Conservation (phyloP, 2,797 vertebrate species). For the Capromys pilorides region DNA sequence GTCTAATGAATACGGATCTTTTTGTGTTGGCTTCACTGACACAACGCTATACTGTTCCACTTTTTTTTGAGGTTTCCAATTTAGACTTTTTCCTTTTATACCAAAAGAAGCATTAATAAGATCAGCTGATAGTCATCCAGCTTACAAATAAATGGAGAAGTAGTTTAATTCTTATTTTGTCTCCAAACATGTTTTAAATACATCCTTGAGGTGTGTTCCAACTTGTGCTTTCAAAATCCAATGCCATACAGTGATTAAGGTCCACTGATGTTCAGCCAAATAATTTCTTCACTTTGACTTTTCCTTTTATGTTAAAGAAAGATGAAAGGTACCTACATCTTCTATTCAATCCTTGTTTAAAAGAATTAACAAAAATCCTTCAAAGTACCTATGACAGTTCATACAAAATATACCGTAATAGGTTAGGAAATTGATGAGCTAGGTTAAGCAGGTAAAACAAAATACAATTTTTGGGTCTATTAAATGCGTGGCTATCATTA, state of each 20-base stretch:
- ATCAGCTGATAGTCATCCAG: background rate
- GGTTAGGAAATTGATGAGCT: background rate
- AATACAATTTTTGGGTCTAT: background rate
- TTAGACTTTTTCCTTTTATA: constrained; percentile 3
- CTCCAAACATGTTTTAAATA: constrained; percentile 64
- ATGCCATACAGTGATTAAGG: constrained; percentile 48
- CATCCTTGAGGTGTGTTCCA: constrained; percentile 21
- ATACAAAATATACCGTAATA: background rate
- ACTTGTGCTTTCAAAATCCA: constrained; percentile 55
- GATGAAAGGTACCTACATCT: constrained; percentile 56
- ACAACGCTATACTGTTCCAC: background rate
- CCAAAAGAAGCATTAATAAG: constrained; percentile 39
- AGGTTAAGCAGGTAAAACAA: background rate
- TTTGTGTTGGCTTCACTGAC: background rate
- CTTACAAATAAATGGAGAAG: constrained; percentile 15
- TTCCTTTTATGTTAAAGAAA: constrained; percentile 67
- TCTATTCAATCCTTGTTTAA: constrained; percentile 28
- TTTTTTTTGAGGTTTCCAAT: constrained; percentile 17
- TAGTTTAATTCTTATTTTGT: background rate
- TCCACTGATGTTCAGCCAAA: constrained; percentile 36
- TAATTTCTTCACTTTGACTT: constrained; percentile 53
- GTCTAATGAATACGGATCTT: background rate
- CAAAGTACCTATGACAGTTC: constrained; percentile 2
- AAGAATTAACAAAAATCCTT: background rate
- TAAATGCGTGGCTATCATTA: background rate